phyloP scores from a whole-genome alignment of 2,797 vertebrate genomes.

The Muscicapa comitata region DNA sequence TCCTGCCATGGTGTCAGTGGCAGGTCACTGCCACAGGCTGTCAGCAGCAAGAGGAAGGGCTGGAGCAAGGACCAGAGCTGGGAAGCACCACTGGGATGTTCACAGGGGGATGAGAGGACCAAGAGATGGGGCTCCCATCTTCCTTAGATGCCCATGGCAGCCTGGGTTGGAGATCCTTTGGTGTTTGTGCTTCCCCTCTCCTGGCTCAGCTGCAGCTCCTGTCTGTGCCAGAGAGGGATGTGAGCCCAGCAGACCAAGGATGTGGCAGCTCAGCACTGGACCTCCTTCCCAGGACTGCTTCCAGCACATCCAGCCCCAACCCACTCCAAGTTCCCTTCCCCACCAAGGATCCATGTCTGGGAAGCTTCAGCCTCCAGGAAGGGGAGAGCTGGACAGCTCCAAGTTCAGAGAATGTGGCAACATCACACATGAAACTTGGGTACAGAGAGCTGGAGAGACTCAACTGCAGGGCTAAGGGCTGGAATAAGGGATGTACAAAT shows the following conservation, averaged over 20 bases:
- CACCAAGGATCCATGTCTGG: not conserved
- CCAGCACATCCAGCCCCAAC: accelerated
- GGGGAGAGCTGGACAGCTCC: not conserved
- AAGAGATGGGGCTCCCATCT: not conserved
- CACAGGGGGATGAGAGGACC: not conserved
- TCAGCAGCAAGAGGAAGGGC: not conserved
- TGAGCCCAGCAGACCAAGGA: not conserved
- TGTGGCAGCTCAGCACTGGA: not conserved
- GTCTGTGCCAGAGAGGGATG: not conserved
- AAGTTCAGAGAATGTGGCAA: not conserved
- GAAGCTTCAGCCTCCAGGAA: not conserved
- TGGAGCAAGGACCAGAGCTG: not conserved
- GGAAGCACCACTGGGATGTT: not conserved
- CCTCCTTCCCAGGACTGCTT: not conserved
- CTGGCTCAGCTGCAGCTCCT: not conserved
- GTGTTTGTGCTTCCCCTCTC: not conserved
- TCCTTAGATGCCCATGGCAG: not conserved
- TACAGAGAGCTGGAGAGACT: not conserved
- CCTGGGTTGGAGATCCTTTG: not conserved
- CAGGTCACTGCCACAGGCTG: not conserved
- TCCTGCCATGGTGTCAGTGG: not conserved
- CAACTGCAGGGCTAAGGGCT: not conserved
- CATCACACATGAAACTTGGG: not conserved
- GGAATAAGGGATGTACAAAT: not conserved
- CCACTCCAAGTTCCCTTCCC: accelerated